Evolutionary conservation across 92 coral and sea anemone species (phyloP).

Genomic region (Umimayanthus kanabou): DNA sequence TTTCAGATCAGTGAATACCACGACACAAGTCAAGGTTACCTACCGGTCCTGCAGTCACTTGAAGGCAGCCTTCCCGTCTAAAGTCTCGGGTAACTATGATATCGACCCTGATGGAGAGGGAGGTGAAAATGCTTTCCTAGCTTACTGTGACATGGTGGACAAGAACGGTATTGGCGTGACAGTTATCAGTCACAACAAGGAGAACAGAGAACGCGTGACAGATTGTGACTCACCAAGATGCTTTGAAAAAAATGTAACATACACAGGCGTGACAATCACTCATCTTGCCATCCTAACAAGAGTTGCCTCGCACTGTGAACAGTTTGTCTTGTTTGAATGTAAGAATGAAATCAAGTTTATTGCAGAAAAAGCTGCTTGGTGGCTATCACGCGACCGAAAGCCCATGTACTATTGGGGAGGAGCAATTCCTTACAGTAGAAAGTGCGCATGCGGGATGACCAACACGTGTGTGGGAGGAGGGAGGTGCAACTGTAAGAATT

Average conservation of each 20-base stretch:
- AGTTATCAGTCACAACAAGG: constrained; percentile 30
- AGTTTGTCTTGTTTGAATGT: not conserved
- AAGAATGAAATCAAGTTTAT: too few species aligned
- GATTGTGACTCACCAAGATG: not conserved
- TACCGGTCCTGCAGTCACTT: constrained; percentile 13
- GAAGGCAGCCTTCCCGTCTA: constrained; percentile 2
- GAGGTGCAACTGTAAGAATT: not conserved
- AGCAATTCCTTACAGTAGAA: constrained; percentile 4
- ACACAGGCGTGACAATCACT: not conserved
- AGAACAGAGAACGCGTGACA: constrained; percentile 7
- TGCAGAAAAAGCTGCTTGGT: not conserved
- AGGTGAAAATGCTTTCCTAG: constrained; percentile 2
- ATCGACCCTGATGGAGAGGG: not conserved
- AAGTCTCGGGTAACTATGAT: not conserved
- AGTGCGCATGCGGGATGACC: constrained; percentile 37
- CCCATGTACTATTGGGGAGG: constrained; percentile 15
- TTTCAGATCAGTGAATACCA: too few species aligned
- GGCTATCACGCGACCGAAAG: not conserved
- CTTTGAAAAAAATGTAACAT: too few species aligned
- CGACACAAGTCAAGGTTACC: too few species aligned
- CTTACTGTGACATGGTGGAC: constrained; percentile 27
- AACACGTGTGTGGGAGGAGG: constrained; percentile 35
- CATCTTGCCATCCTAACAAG: not conserved
- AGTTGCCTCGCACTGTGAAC: not conserved
- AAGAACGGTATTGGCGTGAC: constrained; percentile 1